Base-by-base conservation (phyloP, 2,797 vertebrate genomes). In the Falco cherrug region DNA sequence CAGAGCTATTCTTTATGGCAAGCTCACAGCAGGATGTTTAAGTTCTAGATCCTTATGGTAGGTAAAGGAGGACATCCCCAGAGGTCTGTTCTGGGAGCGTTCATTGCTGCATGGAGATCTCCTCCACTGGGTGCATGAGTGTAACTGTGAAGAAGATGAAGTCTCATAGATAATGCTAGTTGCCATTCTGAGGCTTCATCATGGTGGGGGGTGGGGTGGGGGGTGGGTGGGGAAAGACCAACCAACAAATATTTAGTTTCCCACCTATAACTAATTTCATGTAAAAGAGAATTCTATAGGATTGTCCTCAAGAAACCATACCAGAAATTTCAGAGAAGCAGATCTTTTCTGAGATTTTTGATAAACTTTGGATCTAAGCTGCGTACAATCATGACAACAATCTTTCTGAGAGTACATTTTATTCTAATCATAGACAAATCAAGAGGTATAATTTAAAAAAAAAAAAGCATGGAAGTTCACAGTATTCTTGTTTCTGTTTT, bases 51-150 rank as follows among this genome's bases (percentile, higher is more conserved):
- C 14, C 11, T 63, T 41, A 8, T 5, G 6, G 16, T 35, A 16
- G 4, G 3, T 59, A 76, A 69, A 79, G 35, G 50, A 86, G 25
- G 11, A 56, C 4, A 5, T 14, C 31, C 18, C 28, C 29, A 69
- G 57, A 57, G 2, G 4, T 33, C 53, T 56, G 3, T 78, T 86
- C n/a, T 91, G 25, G 15, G 21, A 37, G 17, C 74, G 28, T 56
- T 80, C 37, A 33, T 51, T n/a, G 8, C 6, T 9, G 10, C 11
- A 0, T 26, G 31, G n/a, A 29, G 33, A 31, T 1, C 0, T 45
- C 11, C 31, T 75, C 19, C 11, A 7, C 2, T n/a, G 18, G 28
- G 8, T 67, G 21, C 33, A 24, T 5, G 24, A 50, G 6, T 18
- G 26, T 22, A 57, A 16, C 18, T 3, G 5, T 24, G 45, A 70